phyloP scores from a whole-genome alignment of 1,140 invertebrate genomes.

The Drosophila bifasciata region DNA sequence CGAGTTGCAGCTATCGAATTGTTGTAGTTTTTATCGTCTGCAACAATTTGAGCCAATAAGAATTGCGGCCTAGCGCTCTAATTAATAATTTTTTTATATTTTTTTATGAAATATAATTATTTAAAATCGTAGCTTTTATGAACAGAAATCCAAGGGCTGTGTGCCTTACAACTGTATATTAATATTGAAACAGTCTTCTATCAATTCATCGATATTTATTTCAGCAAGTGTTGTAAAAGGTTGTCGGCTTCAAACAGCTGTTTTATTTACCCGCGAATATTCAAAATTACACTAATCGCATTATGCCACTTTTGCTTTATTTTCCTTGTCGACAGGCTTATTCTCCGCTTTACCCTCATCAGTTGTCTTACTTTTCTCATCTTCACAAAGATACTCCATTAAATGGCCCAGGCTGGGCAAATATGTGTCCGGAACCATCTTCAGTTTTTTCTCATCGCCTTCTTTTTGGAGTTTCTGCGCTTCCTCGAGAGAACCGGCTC shows the following conservation, averaged over 20 bases:
- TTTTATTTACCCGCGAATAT: not conserved
- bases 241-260: not conserved
- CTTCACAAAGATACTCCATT: slow-evolving; percentile 10
- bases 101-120: too few relatives aligned
- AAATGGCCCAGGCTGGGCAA: slow-evolving; percentile 25
- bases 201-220: not conserved
- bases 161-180: too few relatives aligned
- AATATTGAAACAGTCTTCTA: not conserved
- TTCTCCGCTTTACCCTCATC: not conserved
- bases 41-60: too few relatives aligned
- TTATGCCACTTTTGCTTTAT: not conserved
- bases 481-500: slow-evolving; percentile 24
- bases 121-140: not conserved
- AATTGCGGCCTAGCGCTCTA: too few relatives aligned
- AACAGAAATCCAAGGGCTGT: too few relatives aligned
- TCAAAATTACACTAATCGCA: not conserved
- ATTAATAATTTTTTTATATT: too few relatives aligned
- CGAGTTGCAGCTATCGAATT: too few relatives aligned
- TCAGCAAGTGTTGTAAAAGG: not conserved
- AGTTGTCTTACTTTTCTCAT: not conserved
- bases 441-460: slow-evolving; percentile 19
- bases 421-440: slow-evolving; percentile 48
- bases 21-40: too few relatives aligned
- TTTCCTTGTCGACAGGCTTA: not conserved
- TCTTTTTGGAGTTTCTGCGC: slow-evolving; percentile 28